Conservation (phyloP, 2,797 vertebrate species). For the Melanotaenia boesemani region DNA sequence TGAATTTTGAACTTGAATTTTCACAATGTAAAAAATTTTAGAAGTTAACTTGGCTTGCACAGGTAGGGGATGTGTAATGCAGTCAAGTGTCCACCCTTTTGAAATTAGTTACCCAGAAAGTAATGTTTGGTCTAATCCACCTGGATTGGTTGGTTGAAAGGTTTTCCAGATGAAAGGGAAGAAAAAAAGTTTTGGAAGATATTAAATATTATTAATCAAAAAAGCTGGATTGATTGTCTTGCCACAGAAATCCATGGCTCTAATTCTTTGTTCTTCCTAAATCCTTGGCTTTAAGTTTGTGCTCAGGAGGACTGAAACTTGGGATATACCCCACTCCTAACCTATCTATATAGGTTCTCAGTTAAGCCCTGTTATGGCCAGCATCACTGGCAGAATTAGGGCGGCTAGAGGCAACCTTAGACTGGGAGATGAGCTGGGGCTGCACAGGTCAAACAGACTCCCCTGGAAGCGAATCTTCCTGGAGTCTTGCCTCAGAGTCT, state of each 20-base stretch:
- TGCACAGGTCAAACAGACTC: constrained; percentile 85
- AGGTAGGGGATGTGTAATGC: background rate
- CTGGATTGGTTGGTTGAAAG: constrained; percentile 20
- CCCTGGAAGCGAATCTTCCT: constrained; percentile 85
- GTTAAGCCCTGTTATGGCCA: constrained; percentile 59
- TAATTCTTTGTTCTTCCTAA: constrained; percentile 52
- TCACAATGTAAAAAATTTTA: constrained; percentile 18
- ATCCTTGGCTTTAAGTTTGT: constrained; percentile 75
- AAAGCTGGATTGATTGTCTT: constrained; percentile 54
- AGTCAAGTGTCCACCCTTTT: constrained; percentile 21
- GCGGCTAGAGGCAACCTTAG: constrained; percentile 33
- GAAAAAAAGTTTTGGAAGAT: constrained; percentile 43
- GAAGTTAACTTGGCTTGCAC: constrained; percentile 1
- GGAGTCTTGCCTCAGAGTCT: constrained; percentile 83
- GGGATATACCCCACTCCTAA: background rate
- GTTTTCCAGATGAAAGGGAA: constrained; percentile 28
- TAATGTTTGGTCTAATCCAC: constrained; percentile 12
- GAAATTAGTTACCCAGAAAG: constrained; percentile 21
- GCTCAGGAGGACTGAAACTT: constrained; percentile 25
- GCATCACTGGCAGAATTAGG: constrained; percentile 63
- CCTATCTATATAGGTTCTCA: constrained; percentile 51
- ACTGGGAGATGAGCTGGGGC: constrained; percentile 70
- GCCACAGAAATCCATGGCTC: constrained; percentile 49
- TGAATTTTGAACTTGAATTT: background rate
- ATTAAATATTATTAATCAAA: constrained; percentile 52